Evolutionary conservation across 1,140 invertebrate genomes (phyloP), one percentile per base, ranked within the genome.

Genomic region (Drosophila athabasca): DNA sequence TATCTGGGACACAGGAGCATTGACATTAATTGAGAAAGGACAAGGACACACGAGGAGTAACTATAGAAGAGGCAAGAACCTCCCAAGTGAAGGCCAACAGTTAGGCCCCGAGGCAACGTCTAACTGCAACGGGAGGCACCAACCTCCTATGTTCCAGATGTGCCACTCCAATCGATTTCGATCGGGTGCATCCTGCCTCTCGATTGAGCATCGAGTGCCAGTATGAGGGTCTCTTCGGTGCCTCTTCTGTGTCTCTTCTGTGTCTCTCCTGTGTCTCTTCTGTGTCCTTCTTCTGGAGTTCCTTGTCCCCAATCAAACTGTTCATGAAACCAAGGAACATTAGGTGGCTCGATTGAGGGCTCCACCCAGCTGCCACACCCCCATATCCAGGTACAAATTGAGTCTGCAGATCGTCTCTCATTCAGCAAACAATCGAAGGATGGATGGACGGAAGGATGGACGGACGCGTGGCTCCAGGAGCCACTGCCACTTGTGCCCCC

Each of bases 261-360:
- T 19, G 17, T 19, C 17, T 19, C 1, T 19, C 17, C 17, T 19
- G 17, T 19, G 71, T 46, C 44, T 5, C 11, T 31, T 31, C 2
- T 9, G 29, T 39, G 29, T 39, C 35, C 1, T 1, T 19, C 17
- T 19, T 39, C 35, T 39, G 35, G 50, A 61, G 78, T 87, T 81
- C 81, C 78, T 82, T 78, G 78, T 35, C 50, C 53, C 57, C 77
- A 83, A 83, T 83, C 80, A 83, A 83, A 64, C 59, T 82, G 81
- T 62, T 75, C 52, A 57, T 31, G 62, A 54, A 43, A 50, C 54
- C 71, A 87, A 74, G 88, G 76, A 65, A 65, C 82, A 88, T 87
- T 87, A 82, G 65, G 65, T 26, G 65, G 62, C 51, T 65, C 72
- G 80, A 88, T 82, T 88, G 79, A 60, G 51, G 53, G 65, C 65